These are phyloP conservation scores for Brachyistius frenatus DNA, from an alignment of 2,113 vertebrate species.

Conservation along the genomic window DNA sequence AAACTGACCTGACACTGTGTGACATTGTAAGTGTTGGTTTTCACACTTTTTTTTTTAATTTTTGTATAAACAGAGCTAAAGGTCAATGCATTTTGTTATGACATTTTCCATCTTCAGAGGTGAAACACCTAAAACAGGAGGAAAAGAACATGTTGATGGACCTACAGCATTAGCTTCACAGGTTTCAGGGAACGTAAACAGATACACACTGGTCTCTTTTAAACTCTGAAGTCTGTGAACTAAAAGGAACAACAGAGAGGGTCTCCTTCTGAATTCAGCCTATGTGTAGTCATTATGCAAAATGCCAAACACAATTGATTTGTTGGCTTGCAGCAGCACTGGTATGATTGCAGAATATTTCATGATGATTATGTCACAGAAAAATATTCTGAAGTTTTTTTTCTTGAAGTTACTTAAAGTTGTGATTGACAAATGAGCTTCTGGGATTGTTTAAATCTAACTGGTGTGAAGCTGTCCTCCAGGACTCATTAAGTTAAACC, in stretches of 20 bases:
- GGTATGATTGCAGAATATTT: slow-evolving; percentile 36
- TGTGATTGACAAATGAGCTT: slow-evolving; percentile 20
- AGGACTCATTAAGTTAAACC: slow-evolving; percentile 31
- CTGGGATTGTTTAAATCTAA: slow-evolving; percentile 11
- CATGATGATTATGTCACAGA: slow-evolving; percentile 9
- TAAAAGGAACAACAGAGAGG: not conserved
- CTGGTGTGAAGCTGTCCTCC: slow-evolving; percentile 4
- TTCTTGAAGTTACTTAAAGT: not conserved
- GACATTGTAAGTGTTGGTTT: not conserved
- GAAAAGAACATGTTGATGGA: not conserved
- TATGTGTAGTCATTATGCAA: slow-evolving; percentile 18
- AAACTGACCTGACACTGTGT: too few relatives aligned
- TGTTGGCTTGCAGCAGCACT: slow-evolving; percentile 9
- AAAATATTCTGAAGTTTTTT: not conserved
- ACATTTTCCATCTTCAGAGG: not conserved
- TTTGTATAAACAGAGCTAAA: not conserved
- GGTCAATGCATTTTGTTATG: too few relatives aligned
- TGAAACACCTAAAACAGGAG: not conserved
- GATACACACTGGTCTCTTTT: not conserved
- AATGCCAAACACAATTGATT: slow-evolving; percentile 5
- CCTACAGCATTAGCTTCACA: not conserved
- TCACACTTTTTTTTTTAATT: too few relatives aligned
- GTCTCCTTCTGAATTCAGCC: slow-evolving; percentile 1
- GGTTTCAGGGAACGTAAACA: not conserved
- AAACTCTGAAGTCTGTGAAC: not conserved